phyloP scores from a whole-genome alignment of 2,113 vertebrate species.

The Aegithalos caudatus region DNA sequence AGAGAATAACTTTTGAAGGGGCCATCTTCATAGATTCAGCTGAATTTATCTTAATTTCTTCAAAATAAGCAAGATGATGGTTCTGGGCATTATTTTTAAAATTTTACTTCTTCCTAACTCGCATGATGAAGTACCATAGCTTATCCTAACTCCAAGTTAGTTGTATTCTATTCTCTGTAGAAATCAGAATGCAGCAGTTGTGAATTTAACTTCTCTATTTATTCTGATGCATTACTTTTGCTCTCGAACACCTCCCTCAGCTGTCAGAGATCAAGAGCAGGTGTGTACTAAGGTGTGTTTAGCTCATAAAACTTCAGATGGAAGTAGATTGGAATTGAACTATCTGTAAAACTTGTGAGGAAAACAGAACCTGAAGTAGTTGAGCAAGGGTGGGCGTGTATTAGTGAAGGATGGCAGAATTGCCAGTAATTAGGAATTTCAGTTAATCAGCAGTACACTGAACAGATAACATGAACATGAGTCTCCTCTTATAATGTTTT shows the following conservation, averaged over 20 bases:
- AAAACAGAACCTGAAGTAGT: background rate
- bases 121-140: background rate
- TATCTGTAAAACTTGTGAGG: background rate
- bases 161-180: background rate
- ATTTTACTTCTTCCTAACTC: background rate
- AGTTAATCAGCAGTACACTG: background rate
- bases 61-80: background rate
- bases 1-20: background rate
- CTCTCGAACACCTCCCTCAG: background rate
- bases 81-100: background rate
- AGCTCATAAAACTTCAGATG: background rate
- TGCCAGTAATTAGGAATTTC: background rate
- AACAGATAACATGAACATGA: background rate
- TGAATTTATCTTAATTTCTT: background rate
- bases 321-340: background rate
- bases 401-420: background rate
- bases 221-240: background rate
- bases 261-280: background rate
- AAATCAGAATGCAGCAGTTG: background rate
- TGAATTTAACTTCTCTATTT: background rate
- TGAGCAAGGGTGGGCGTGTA: rapidly evolving
- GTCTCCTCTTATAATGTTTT: background rate
- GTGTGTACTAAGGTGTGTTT: background rate
- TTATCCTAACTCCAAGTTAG: background rate
- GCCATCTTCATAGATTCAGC: background rate